A percentile compares a stretch with the other conserved stretches of the same genome.
These are phyloP conservation scores for Steinernema scapterisci DNA, from an alignment of 2,888 invertebrate species.

Conservation along the genomic window DNA sequence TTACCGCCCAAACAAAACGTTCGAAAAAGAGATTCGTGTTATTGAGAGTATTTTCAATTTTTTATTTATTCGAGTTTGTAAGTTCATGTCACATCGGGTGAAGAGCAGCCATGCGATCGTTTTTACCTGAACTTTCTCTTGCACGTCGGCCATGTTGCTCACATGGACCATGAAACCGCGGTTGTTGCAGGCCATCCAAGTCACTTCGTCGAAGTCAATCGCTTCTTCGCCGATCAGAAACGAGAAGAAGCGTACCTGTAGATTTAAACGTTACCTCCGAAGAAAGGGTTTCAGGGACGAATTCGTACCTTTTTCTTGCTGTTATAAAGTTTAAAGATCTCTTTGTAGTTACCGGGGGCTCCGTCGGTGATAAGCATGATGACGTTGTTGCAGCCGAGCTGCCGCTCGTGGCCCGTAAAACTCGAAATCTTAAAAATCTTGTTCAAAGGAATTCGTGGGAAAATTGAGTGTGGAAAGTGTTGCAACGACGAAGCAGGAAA, in stretches of 20 bases:
- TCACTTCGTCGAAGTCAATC: constrained; percentile 83
- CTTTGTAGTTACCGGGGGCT: constrained; percentile 89
- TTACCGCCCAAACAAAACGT: too few relatives aligned
- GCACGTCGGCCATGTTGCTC: constrained; percentile 92
- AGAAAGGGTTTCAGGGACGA: too few relatives aligned
- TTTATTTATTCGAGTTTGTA: too few relatives aligned
- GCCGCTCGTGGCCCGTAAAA: constrained; percentile 40
- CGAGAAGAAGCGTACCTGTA: constrained; percentile 93
- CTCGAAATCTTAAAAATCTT: constrained; percentile 46
- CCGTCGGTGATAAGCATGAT: constrained; percentile 99
- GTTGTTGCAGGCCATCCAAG: constrained; percentile 98
- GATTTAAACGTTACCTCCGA: too few relatives aligned
- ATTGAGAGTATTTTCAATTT: too few relatives aligned
- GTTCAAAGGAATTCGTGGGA: neutral
- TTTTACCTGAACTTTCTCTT: constrained; percentile 82
- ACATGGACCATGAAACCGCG: constrained; percentile 88
- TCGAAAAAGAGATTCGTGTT: too few relatives aligned
- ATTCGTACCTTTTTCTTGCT: constrained; percentile 76
- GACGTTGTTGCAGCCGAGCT: constrained; percentile 85
- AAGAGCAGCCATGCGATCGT: too few relatives aligned
- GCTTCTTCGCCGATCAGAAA: constrained; percentile 95
- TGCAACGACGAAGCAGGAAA: constrained; percentile 26
- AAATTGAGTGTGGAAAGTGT: neutral
- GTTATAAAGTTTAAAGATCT: constrained; percentile 88
- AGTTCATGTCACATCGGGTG: too few relatives aligned